Base-by-base conservation (phyloP, 1,140 invertebrate genomes). In the Tenebrio molitor region DNA sequence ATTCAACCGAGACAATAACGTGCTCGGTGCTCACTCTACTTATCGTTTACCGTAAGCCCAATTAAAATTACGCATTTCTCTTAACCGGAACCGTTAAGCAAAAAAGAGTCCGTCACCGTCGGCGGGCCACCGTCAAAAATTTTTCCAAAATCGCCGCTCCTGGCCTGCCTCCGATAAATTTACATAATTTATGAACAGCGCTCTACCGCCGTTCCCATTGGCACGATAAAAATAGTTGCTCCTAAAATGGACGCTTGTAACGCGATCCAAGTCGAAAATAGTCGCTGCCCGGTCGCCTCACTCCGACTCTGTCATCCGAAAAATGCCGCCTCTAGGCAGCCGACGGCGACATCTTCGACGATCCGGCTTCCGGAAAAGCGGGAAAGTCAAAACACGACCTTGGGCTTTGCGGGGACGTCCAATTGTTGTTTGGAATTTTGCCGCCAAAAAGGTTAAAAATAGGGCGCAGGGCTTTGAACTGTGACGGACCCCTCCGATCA, bases 181-280 rank as follows among this genome's bases (percentile, higher is more conserved):
- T 68, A 68, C 65, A 68, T 68, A 46, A 68, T 68, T 68, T 68
- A 46, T 68, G 41, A 46, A 65, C 42, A 10, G 33, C 64, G 58
- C 39, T n/a, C n/a, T 46, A 25, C 5, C 29, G 12, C 44, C 36
- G 41, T 17, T 74, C 58, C 77, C 76, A 81, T 80, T 82, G 79
- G 80, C 72, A 66, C 71, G 72, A 44, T 82, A 81, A 81, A 82
- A 79, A 82, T 82, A 86, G 85, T 84, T 87, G 85, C 84, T 86
- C 86, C 86, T 86, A 88, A 88, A 88, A 88, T 88, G 87, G 87
- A 81, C 81, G 83, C 84, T 78, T 83, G 87, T 86, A 88, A 88
- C 80, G 85, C 84, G 87, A 88, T 88, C 84, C 77, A 78, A 74
- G 69, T 74, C 76, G 75, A 78, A 78, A 78, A 74, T 78, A 77